Evolutionary conservation across 2,888 invertebrate species (phyloP), one percentile per base, ranked within the genome.

Genomic region (Altica lythri): DNA sequence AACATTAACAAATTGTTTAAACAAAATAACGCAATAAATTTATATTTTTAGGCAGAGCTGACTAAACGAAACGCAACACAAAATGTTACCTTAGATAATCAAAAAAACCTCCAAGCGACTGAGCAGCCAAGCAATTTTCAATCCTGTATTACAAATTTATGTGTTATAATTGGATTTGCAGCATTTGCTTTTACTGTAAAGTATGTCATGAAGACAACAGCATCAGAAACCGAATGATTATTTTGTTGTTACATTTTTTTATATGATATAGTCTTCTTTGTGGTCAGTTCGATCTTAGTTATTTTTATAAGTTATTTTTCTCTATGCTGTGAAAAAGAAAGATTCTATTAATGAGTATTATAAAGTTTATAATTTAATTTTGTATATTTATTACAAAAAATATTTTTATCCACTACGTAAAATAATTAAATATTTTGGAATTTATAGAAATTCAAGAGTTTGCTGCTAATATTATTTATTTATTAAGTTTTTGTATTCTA

Each of bases 111-210:
- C 38, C 72, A 74, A 64, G 68, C 68, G 62, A 77, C 76, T 38
- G 75, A 80, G 6, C 84, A 84, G 66, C 82, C 86, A 64, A 86
- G 86, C 65, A 86, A 85, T 67, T 80, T 90, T 76, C 85, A 90
- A 69, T 86, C 88, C 68, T 86, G 91, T 63, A 78, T 95, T 69
- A 89, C 92, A 63, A 95, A 95, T 79, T 80, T 94, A 65, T 85
- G 90, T 76, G 91, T 95, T 66, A 82, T 95, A 57, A 82, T 94
- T 64, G 92, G 94, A 61, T 92, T 95, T 78, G 92, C 92, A 63
- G 89, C 90, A 63, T 95, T 96, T 76, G 94, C 93, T 40, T 91
- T 90, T 72, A 89, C 90, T 73, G 95, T 96, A 57, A 94, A 93
- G 82, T 93, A 92, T 80, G 93, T 96, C 63, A 80, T 93, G 75